Evolutionary conservation across 2,888 invertebrate species (phyloP), one percentile per base, ranked within the genome.

Genomic region (Dicranocentrus wangi): DNA sequence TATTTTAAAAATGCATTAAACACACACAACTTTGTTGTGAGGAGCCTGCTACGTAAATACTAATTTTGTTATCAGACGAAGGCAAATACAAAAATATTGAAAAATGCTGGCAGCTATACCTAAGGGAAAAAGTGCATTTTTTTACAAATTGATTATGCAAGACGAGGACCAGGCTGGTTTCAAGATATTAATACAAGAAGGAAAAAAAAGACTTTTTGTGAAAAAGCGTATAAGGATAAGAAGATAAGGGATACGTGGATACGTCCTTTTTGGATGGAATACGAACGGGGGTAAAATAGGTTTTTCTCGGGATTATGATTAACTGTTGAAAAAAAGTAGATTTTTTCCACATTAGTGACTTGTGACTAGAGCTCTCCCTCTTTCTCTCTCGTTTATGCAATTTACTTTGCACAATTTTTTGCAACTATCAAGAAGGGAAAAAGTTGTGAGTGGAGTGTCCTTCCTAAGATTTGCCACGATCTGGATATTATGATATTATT

Each of bases 1-100:
- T 47, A 60, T 55, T 47, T 71, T 60, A 27, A 47, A 71, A 60
- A 58, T 65, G 25, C 60, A 71, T 60, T 60, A 61, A 61, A 71
- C 39, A 8, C 39, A 39, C 39, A 13, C 39, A 39, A 13, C 39
- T 8, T 13, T 8, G 39, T 39, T 13, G 39, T 13, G 13, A 39
- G 13, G 39, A 5, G 51, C 5, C n/a, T 51, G n/a, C n/a, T 51
- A 8, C 13, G 7, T 13, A 39, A 13, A 39, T 5, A 39, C 7
- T 39, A 39, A 39, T 39, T 39, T 39, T 8, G 39, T 39, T 5
- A 5, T 39, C n/a, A n/a, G n/a, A n/a, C n/a, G n/a, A n/a, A n/a
- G n/a, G n/a, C n/a, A n/a, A n/a, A n/a, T n/a, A n/a, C n/a, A n/a
- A n/a, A n/a, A n/a, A n/a, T 17, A n/a, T 51, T 51, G 51, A 51